Conservation (phyloP, 2,888 invertebrate genomes). For the Diaphora mendica region DNA sequence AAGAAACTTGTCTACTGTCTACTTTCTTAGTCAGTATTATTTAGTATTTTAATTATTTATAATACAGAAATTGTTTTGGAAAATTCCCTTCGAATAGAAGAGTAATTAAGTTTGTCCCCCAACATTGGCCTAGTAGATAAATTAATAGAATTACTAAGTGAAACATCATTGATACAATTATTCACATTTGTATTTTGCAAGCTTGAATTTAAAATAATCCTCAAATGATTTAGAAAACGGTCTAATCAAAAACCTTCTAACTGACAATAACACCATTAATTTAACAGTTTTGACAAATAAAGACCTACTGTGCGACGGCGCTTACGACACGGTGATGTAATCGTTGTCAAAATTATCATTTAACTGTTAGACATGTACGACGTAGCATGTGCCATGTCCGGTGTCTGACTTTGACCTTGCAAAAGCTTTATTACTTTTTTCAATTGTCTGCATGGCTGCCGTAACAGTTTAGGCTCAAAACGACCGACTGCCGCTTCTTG, state of each 20-base stretch:
- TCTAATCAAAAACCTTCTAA: neutral
- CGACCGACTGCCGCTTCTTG: neutral
- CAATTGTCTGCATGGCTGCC: neutral
- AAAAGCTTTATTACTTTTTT: constrained; percentile 11
- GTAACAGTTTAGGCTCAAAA: neutral
- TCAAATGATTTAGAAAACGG: neutral
- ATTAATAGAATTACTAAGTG: neutral
- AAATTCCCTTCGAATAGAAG: neutral
- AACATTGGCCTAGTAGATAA: neutral
- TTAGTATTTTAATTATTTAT: neutral
- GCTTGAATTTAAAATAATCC: neutral
- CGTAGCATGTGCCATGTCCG: constrained; percentile 51
- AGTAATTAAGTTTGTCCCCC: neutral
- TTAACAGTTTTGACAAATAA: constrained; percentile 13
- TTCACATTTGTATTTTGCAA: neutral
- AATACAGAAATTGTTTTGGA: neutral
- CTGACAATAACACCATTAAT: neutral
- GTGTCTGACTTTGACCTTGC: constrained; percentile 44
- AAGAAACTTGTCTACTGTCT: no score
- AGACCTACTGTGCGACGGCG: constrained; percentile 43
- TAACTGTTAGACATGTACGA: constrained; percentile 51
- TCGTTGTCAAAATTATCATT: constrained; percentile 57
- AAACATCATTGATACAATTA: neutral
- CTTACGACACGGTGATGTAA: constrained; percentile 59
- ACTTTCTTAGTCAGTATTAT: neutral